Base-by-base conservation (phyloP, 2,113 vertebrate species). In the Scopus umbretta region DNA sequence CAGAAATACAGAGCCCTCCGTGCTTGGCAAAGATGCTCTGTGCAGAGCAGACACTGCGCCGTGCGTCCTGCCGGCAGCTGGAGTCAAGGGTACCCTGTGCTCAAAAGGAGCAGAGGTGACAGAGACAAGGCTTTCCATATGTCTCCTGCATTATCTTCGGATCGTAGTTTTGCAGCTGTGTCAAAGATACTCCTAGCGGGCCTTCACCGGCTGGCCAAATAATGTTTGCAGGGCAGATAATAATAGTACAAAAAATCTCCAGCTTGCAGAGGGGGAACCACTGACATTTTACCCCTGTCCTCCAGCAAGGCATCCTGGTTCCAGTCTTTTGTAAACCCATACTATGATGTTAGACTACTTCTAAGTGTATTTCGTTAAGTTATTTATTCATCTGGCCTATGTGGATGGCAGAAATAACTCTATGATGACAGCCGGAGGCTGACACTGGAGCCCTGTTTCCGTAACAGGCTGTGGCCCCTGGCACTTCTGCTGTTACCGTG, bases 371-470 rank as follows among this genome's bases (percentile, higher is more conserved):
- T 62, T 59, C 38, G 2, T 26, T 26, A 59, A 80, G 36, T 30
- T 85, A 23, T 4, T 92, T 79, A 18, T 65, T 90, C 49, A 34
- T 9, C 27, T 80, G 68, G 52, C 55, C 38, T 16, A 0, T 23
- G 38, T 34, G 49, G 58, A 34, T 75, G 74, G 53, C 55, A 82
- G 74, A 55, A 93, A 15, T 53, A 67, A 59, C 43, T 52, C 30
- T 36, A 1, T 1, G 6, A 3, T 13, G 32, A 34, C 66, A n/a
- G 16, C n/a, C 0, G 0, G 78, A 26, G 45, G 43, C 20, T 61
- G 81, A 2, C 16, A 3, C 66, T 40, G 58, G 32, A 56, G 53
- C 50, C 14, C 32, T 45, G 27, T 73, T 58, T 55, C 42, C 0
- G 0, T 40, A 12, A 1, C 8, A 16, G 58, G 32, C 80, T 29